Percentiles rank a stretch among this genome's conserved stretches.
Evolutionary conservation across 1,140 invertebrate genomes (phyloP).

Genomic region (Oedothorax gibbosus): DNA sequence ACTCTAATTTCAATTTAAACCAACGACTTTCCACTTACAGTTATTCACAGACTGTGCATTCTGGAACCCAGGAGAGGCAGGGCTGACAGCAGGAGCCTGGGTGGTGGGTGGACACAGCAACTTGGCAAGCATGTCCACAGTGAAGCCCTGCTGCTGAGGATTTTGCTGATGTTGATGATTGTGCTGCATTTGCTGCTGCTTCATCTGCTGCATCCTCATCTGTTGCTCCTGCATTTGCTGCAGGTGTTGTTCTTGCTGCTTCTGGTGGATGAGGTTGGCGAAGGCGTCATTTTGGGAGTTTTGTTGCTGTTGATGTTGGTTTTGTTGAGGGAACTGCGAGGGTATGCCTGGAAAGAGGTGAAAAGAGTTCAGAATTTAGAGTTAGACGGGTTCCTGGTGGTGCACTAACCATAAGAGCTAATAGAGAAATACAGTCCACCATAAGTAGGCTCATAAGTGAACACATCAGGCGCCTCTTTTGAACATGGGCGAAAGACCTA

Average conservation of each 20-base stretch:
- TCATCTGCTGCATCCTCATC: constrained; percentile 2
- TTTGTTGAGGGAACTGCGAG: constrained; percentile 9
- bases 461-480: no score
- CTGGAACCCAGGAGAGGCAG: constrained; percentile 27
- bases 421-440: no score
- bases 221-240: constrained; percentile 34
- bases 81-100: background rate
- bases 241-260: constrained; percentile 40
- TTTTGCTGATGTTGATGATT: constrained; percentile 66
- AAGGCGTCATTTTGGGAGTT: constrained; percentile 29
- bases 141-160: constrained; percentile 57
- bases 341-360: constrained; percentile 14
- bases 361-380: no score
- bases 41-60: constrained; percentile 21
- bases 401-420: no score
- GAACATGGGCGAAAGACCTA: no score
- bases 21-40: constrained; percentile 15
- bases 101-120: constrained; percentile 14
- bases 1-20: no score
- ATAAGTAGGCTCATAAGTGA: no score
- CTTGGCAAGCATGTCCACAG: constrained; percentile 52
- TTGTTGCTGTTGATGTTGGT: background rate
- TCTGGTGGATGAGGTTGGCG: constrained; percentile 36
- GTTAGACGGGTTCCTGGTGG: no score
- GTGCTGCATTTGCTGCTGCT: constrained; percentile 62